Conservation (phyloP, 1,140 invertebrate genomes). For the Musca vetustissima region DNA sequence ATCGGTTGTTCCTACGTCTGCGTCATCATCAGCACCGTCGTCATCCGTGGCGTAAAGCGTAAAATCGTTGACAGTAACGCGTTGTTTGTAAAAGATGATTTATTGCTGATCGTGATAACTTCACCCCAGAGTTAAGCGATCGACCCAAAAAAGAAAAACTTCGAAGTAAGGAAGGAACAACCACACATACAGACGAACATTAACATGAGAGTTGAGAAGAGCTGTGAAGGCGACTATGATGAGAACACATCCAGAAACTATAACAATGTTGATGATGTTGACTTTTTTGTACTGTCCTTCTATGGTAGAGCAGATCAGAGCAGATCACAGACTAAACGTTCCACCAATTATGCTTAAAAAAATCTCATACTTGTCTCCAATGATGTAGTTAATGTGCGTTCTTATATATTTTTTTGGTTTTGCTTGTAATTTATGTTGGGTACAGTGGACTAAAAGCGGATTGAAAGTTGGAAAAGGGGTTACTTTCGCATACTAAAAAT, state of each 20-base stretch:
- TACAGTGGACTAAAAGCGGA: no score
- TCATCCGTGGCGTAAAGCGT: slow-evolving; percentile 25
- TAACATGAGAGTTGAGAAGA: no score
- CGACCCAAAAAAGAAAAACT: no score
- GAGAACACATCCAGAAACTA: neutral
- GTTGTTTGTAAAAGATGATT: slow-evolving; percentile 33
- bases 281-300: neutral
- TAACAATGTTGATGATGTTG: neutral
- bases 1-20: neutral
- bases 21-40: neutral
- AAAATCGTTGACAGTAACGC: slow-evolving; percentile 30
- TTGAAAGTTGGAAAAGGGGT: no score
- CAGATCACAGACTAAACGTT: neutral
- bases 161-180: neutral
- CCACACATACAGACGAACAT: neutral
- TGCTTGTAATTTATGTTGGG: no score
- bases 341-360: slow-evolving; percentile 21
- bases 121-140: slow-evolving; percentile 21
- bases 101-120: slow-evolving; percentile 33
- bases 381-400: neutral
- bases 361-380: neutral
- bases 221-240: no score
- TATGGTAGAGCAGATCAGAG: neutral
- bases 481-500: no score
- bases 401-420: no score